Conservation (phyloP, 2,113 vertebrate species). For the Epinephelus cyanopodus region DNA sequence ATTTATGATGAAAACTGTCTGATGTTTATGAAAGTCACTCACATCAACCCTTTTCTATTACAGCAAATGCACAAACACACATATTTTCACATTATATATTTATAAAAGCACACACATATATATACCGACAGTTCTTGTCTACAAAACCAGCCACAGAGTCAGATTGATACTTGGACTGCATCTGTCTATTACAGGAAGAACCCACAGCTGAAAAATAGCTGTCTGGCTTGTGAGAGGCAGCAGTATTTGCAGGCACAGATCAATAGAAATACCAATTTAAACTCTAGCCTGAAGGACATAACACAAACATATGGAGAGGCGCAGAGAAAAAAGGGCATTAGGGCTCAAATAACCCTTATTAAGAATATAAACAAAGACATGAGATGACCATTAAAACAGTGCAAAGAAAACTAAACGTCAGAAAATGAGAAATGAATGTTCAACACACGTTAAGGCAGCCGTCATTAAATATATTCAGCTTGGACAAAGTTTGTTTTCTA, state of each 20-base stretch:
- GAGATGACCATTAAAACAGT: neutral
- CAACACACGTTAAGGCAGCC: neutral
- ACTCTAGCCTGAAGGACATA: slow-evolving; percentile 42
- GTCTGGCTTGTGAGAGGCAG: slow-evolving; percentile 10
- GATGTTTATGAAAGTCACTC: neutral
- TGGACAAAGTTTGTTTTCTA: neutral
- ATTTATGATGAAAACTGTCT: neutral
- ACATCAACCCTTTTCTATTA: neutral
- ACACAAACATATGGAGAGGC: slow-evolving; percentile 3
- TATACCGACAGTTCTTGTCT: neutral
- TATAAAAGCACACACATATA: neutral
- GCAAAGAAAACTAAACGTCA: slow-evolving; percentile 8
- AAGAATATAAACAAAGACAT: slow-evolving; percentile 17
- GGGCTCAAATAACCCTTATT: neutral
- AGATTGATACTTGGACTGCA: neutral
- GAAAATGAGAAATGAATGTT: neutral
- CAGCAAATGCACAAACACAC: no score
- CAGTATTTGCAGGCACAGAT: slow-evolving; percentile 44
- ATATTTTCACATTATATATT: no score
- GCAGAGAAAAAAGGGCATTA: neutral
- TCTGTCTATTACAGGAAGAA: slow-evolving; percentile 22
- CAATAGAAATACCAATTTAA: slow-evolving; percentile 63
- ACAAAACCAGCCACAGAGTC: neutral
- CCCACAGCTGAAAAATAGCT: slow-evolving; percentile 23
- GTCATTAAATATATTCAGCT: neutral